Percentiles rank a stretch among this genome's conserved stretches.
These are phyloP conservation scores for Zaprionus nigranus DNA, from an alignment of 1,140 invertebrate species.

Conservation along the genomic window DNA sequence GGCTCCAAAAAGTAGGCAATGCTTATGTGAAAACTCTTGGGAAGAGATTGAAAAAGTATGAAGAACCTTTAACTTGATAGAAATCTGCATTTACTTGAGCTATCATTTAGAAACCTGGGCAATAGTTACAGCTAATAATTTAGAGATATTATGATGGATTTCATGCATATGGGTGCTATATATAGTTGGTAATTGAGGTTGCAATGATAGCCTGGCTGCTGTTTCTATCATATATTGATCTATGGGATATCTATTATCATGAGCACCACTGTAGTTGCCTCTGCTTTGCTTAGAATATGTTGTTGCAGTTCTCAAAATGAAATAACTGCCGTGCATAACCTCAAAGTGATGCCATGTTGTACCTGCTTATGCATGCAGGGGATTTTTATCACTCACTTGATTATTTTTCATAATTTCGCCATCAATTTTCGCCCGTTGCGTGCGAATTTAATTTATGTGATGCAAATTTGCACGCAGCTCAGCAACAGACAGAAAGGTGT, in stretches of 20 bases:
- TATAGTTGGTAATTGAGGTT: too few species aligned
- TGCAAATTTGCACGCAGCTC: constrained; percentile 64
- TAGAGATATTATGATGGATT: too few species aligned
- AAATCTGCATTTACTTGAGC: background rate
- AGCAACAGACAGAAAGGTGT: constrained; percentile 40
- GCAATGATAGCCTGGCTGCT: too few species aligned
- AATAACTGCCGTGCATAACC: background rate
- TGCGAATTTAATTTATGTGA: constrained; percentile 77
- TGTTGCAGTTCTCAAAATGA: background rate
- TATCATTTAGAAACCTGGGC: background rate
- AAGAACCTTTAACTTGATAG: background rate
- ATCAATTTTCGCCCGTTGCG: constrained; percentile 54
- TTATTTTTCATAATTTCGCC: constrained; percentile 70
- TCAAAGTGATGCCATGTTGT: background rate
- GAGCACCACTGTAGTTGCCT: too few species aligned
- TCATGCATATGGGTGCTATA: too few species aligned
- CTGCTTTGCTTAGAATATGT: too few species aligned
- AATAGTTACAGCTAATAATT: background rate
- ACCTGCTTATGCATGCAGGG: background rate
- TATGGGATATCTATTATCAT: too few species aligned
- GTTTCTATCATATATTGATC: too few species aligned
- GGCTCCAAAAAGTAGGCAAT: constrained; percentile 27
- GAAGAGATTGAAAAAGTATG: background rate
- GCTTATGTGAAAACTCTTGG: background rate
- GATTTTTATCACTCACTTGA: constrained; percentile 34